Percentiles rank a stretch among this genome's conserved stretches.
Evolutionary conservation across 2,113 vertebrate genomes (phyloP).

Genomic region (Colinus virginianus): DNA sequence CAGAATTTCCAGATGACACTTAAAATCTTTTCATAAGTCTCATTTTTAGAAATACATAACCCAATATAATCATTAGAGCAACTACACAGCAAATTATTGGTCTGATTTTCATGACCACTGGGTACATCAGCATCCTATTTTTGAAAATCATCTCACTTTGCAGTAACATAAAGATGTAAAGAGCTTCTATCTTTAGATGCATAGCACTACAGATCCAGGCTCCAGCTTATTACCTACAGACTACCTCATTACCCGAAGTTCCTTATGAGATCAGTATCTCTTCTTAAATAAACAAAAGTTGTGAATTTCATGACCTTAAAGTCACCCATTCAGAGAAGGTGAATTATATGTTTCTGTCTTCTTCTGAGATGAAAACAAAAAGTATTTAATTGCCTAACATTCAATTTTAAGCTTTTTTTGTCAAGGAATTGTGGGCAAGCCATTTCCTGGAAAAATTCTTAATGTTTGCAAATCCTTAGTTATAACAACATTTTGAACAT

Average conservation of each 20-base stretch:
- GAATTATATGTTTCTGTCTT: neutral
- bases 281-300: neutral
- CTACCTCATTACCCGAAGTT: neutral
- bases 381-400: neutral
- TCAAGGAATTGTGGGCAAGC: neutral
- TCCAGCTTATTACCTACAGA: rapidly evolving
- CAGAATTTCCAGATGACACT: neutral
- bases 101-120: neutral
- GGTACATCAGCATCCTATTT: neutral
- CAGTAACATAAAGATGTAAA: neutral
- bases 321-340: neutral
- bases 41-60: neutral
- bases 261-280: neutral
- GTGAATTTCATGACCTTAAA: neutral
- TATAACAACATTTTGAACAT: neutral
- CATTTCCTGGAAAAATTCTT: neutral
- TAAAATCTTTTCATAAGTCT: neutral
- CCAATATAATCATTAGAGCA: neutral
- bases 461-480: neutral
- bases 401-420: neutral
- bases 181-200: neutral
- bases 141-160: neutral
- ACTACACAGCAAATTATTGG: neutral
- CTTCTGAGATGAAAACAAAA: neutral
- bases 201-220: neutral